A percentile compares a stretch with the other conserved stretches of the same genome.
Conservation (phyloP, 2,888 invertebrate species). For the Gasteruption jaculator region DNA sequence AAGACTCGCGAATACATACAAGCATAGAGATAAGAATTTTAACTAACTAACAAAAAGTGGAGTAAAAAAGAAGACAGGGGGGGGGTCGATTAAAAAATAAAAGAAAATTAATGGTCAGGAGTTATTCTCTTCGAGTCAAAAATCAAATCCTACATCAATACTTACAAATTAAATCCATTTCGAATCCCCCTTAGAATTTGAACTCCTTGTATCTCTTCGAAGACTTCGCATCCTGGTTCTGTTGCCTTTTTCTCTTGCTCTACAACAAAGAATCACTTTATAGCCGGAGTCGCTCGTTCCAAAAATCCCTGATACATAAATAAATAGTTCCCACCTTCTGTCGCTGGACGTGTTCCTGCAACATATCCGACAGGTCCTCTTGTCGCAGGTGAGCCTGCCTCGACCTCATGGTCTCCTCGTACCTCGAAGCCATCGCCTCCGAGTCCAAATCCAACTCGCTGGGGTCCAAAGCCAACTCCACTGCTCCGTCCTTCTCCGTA, state of each 20-base stretch:
- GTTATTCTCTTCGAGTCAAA: too few species aligned
- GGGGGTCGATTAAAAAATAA: too few species aligned
- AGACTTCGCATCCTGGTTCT: conserved; percentile 83
- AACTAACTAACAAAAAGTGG: too few species aligned
- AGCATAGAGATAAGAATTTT: too few species aligned
- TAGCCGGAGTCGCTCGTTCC: conserved; percentile 11
- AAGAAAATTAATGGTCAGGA: too few species aligned
- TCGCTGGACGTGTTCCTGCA: conserved; percentile 95
- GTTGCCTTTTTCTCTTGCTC: conserved; percentile 90
- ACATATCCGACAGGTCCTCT: conserved; percentile 97
- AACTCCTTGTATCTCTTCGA: conserved; percentile 98
- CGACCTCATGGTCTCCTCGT: conserved; percentile 94
- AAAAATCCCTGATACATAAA: conserved; percentile 7
- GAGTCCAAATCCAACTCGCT: conserved; percentile 95
- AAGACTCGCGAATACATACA: too few species aligned
- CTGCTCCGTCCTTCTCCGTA: conserved; percentile 61
- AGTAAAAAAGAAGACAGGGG: too few species aligned
- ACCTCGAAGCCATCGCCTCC: conserved; percentile 91
- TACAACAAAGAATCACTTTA: conserved; percentile 54
- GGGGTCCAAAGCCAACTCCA: conserved; percentile 95
- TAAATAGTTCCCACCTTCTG: conserved; percentile 68
- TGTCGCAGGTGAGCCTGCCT: conserved; percentile 83
- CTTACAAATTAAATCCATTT: not conserved
- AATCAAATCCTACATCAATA: not conserved
- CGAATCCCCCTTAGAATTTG: conserved; percentile 76